Percentiles rank a stretch among this genome's conserved stretches.
These are phyloP conservation scores for Charadrius vociferus DNA, from an alignment of 2,113 vertebrate genomes.

Conservation along the genomic window DNA sequence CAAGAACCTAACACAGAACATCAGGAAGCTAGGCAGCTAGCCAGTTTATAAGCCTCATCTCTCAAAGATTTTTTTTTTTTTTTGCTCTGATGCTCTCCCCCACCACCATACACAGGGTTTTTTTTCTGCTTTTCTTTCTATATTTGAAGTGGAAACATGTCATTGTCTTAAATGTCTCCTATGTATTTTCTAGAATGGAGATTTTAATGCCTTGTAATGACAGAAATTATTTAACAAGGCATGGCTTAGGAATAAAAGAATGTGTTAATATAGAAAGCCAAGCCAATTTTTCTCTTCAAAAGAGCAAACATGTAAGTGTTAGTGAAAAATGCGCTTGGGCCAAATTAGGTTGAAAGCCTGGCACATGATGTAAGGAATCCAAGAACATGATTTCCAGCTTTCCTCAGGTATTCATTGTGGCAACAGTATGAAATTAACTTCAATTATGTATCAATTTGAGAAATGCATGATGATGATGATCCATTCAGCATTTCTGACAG, in stretches of 20 bases:
- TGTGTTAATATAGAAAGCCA: not conserved
- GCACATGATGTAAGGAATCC: not conserved
- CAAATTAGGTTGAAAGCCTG: not conserved
- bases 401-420: not conserved
- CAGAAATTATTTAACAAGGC: not conserved
- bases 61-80: not conserved
- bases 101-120: not conserved
- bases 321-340: not conserved
- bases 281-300: not conserved
- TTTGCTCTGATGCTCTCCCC: not conserved
- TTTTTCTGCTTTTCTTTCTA: not conserved
- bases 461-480: not conserved
- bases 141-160: not conserved
- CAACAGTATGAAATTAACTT: not conserved
- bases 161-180: not conserved
- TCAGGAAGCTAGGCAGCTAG: not conserved
- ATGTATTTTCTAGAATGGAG: not conserved
- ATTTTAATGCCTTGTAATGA: not conserved
- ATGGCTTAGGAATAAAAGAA: not conserved
- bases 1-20: not conserved
- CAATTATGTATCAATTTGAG: not conserved
- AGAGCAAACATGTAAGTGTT: not conserved
- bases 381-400: not conserved
- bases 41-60: not conserved
- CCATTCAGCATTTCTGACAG: not conserved